Percentiles rank a stretch among this genome's conserved stretches.
phyloP scores from a whole-genome alignment of 92 coral and sea anemone species.

The Palythoa grandiflora region DNA sequence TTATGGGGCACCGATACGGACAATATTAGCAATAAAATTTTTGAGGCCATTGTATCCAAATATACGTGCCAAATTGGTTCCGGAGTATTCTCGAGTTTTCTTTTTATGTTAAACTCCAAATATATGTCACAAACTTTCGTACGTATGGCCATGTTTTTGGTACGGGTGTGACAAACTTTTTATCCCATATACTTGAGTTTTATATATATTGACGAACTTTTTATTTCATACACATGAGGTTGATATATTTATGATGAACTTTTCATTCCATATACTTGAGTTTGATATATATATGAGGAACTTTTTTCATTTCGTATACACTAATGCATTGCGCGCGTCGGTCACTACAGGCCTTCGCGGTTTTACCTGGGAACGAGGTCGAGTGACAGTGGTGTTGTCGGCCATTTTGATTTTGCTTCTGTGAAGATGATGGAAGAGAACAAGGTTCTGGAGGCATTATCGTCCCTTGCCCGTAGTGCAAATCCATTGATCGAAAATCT shows the following conservation, averaged over 20 bases:
- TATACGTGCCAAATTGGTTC: not conserved
- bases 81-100: not conserved
- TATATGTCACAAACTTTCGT: conserved; percentile 34
- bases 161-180: not conserved
- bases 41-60: not conserved
- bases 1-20: conserved; percentile 22
- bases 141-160: not conserved
- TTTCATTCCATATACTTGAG: too few relatives aligned
- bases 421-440: conserved; percentile 32
- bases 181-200: too few relatives aligned
- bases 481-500: conserved; percentile 57
- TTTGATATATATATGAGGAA: too few relatives aligned
- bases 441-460: conserved; percentile 56
- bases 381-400: not conserved
- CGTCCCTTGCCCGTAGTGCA: conserved; percentile 65
- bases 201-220: too few relatives aligned
- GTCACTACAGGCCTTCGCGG: conserved; percentile 20
- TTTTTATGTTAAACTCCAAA: conserved; percentile 5
- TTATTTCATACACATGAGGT: too few relatives aligned
- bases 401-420: not conserved
- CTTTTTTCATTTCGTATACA: conserved; percentile 21
- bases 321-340: conserved; percentile 2
- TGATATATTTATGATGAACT: too few relatives aligned
- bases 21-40: conserved; percentile 6
- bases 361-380: not conserved